These are phyloP conservation scores for Eristalinus aeneus DNA, from an alignment of 2,888 invertebrate species.

Conservation along the genomic window DNA sequence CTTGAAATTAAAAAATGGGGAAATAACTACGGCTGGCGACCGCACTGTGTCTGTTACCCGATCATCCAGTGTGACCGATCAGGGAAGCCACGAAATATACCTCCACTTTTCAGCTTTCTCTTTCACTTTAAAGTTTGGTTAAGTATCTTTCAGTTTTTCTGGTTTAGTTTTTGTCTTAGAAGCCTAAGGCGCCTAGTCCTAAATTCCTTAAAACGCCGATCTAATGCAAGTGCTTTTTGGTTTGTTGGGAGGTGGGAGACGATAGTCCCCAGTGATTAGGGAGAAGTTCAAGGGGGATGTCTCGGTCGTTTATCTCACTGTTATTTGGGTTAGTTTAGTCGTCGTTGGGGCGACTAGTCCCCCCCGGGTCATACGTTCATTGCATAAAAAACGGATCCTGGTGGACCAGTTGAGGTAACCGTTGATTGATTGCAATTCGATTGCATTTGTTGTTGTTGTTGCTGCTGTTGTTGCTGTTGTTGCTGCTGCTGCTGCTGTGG, in stretches of 20 bases:
- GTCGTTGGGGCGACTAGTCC: conserved; percentile 77
- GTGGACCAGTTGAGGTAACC: conserved; percentile 81
- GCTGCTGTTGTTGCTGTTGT: conserved; percentile 68
- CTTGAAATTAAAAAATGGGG: conserved; percentile 9
- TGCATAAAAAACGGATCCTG: conserved; percentile 87
- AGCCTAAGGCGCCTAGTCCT: conserved; percentile 24
- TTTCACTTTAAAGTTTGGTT: background rate
- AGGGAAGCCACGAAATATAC: background rate
- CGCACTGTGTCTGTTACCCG: conserved; percentile 1
- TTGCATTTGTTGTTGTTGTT: conserved; percentile 72
- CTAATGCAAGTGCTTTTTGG: conserved; percentile 40
- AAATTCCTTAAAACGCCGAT: conserved; percentile 55
- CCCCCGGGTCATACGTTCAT: conserved; percentile 92
- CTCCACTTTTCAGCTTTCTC: background rate
- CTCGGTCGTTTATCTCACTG: conserved; percentile 40
- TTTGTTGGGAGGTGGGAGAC: background rate
- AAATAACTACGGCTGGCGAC: conserved; percentile 13
- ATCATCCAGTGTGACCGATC: conserved; percentile 23
- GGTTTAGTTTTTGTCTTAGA: background rate
- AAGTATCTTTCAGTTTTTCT: background rate
- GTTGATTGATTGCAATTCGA: conserved; percentile 78
- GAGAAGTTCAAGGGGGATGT: background rate
- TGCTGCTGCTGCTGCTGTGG: conserved; percentile 70
- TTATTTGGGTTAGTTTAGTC: conserved; percentile 55
- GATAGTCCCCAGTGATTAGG: background rate